These are phyloP conservation scores for Chalcis sispes DNA, from an alignment of 2,888 invertebrate genomes.

Conservation along the genomic window DNA sequence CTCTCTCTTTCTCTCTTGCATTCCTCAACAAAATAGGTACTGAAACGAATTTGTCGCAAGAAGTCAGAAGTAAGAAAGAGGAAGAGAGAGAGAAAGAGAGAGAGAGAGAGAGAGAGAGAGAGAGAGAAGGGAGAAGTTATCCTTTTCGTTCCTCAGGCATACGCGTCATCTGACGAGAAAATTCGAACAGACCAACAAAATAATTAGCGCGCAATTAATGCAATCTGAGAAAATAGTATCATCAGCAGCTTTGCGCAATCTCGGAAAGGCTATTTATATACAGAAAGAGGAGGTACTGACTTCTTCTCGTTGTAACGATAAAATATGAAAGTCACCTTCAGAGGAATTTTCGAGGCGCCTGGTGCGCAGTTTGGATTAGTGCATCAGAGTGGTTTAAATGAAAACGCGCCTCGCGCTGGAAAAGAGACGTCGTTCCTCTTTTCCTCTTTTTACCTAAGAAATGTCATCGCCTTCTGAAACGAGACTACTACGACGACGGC, in stretches of 20 bases:
- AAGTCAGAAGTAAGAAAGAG: neutral
- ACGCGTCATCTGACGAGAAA: neutral
- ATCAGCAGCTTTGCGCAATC: slow-evolving; percentile 18
- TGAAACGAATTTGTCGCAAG: slow-evolving; percentile 39
- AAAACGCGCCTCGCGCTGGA: slow-evolving; percentile 19
- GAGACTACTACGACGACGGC: no score
- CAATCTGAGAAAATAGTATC: slow-evolving; percentile 1
- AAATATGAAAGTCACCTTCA: slow-evolving; percentile 44
- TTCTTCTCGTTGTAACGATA: slow-evolving; percentile 19
- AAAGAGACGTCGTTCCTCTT: neutral
- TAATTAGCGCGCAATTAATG: slow-evolving; percentile 52
- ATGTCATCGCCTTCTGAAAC: neutral
- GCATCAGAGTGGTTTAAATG: slow-evolving; percentile 35
- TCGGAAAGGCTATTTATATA: slow-evolving; percentile 21
- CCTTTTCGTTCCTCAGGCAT: neutral
- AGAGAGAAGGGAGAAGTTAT: neutral
- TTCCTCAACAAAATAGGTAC: slow-evolving; percentile 35
- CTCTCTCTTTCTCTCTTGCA: neutral
- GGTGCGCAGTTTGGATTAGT: slow-evolving; percentile 28
- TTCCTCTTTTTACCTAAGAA: slow-evolving; percentile 25
- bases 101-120: neutral
- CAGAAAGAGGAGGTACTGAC: neutral
- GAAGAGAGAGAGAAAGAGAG: neutral
- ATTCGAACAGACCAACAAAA: slow-evolving; percentile 39
- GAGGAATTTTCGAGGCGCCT: neutral